Conservation (phyloP, 2,888 invertebrate genomes). For the Mimas tiliae region DNA sequence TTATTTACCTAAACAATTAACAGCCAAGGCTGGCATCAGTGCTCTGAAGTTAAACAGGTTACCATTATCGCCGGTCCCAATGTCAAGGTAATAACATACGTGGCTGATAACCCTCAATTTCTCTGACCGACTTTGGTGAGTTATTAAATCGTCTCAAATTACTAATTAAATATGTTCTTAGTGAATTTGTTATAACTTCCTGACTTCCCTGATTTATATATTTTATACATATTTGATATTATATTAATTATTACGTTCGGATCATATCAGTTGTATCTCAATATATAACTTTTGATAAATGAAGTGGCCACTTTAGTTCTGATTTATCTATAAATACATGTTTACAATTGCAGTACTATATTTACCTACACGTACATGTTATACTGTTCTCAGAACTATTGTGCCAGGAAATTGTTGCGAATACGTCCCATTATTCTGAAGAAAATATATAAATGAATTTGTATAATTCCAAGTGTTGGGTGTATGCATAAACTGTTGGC, state of each 20-base stretch:
- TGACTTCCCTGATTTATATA: too few relatives aligned
- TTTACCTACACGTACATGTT: not conserved
- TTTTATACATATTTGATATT: too few relatives aligned
- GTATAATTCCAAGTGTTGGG: not conserved
- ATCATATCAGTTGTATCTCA: constrained; percentile 1
- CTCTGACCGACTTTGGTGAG: constrained; percentile 19
- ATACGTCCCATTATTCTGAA: not conserved
- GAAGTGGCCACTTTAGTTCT: not conserved
- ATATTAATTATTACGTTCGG: not conserved
- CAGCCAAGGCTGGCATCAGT: constrained; percentile 32
- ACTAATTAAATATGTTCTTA: constrained; percentile 8
- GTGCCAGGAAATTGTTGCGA: not conserved
- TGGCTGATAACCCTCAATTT: constrained; percentile 20
- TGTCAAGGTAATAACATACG: constrained; percentile 32
- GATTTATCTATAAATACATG: constrained; percentile 8
- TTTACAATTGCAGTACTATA: not conserved
- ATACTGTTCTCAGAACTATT: not conserved
- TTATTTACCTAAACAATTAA: constrained; percentile 34
- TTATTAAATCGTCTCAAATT: not conserved
- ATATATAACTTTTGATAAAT: constrained; percentile 12
- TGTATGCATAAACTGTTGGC: not conserved
- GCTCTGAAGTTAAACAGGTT: constrained; percentile 31
- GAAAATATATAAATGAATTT: not conserved
- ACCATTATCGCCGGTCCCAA: constrained; percentile 29
- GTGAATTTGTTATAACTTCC: not conserved